phyloP scores from a whole-genome alignment of 2,113 vertebrate genomes.

The Ammodytes marinus region DNA sequence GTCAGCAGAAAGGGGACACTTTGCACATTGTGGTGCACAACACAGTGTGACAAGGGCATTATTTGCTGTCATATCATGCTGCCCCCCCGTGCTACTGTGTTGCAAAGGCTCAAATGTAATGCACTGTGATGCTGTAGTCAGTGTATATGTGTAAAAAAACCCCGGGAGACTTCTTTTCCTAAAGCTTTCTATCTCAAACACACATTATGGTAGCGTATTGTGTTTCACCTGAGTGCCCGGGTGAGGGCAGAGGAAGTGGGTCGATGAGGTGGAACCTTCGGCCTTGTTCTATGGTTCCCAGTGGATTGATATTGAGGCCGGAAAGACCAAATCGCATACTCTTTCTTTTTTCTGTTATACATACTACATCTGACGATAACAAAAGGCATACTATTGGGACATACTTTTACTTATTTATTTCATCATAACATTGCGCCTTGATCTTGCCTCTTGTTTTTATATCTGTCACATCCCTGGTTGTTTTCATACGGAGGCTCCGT shows the following conservation, averaged over 20 bases:
- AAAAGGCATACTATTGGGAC: too few species aligned
- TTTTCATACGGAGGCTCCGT: too few species aligned
- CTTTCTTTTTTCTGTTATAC: too few species aligned
- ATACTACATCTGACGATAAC: too few species aligned
- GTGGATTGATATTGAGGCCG: slow-evolving; percentile 52
- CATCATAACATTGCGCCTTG: too few species aligned
- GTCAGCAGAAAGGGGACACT: slow-evolving; percentile 43
- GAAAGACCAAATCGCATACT: too few species aligned
- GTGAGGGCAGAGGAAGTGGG: slow-evolving; percentile 63
- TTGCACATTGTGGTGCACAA: slow-evolving; percentile 23
- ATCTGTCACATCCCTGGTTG: too few species aligned
- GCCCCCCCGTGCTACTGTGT: neutral
- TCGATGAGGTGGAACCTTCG: slow-evolving; percentile 72
- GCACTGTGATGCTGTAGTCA: neutral
- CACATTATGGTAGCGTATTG: slow-evolving; percentile 18
- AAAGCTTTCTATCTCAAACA: slow-evolving; percentile 20
- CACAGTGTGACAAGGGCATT: slow-evolving; percentile 35
- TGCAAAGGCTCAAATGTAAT: slow-evolving; percentile 22
- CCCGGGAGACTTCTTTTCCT: neutral
- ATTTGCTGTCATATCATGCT: slow-evolving; percentile 32
- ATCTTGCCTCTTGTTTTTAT: too few species aligned
- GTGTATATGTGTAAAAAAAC: neutral
- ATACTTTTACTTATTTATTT: too few species aligned
- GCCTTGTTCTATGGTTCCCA: slow-evolving; percentile 68
- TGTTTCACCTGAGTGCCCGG: slow-evolving; percentile 64